Percentiles rank a stretch among this genome's conserved stretches.
Conservation (phyloP, 2,797 vertebrate genomes). For the Aeoliscus strigatus region DNA sequence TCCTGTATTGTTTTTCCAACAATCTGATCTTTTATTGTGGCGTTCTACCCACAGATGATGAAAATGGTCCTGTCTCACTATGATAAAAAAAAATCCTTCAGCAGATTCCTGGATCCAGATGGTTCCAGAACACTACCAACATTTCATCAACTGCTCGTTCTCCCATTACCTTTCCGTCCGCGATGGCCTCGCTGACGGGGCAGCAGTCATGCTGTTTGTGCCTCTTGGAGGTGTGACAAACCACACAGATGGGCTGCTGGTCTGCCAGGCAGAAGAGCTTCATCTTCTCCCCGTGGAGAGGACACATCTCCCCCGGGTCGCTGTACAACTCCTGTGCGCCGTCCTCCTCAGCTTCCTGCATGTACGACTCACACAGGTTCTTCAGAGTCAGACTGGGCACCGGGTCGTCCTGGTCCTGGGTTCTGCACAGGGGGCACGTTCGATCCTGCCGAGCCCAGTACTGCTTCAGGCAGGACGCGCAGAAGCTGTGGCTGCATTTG, state of each 20-base stretch:
- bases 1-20: too few species aligned
- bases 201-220: constrained; percentile 73
- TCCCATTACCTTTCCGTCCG: constrained; percentile 54
- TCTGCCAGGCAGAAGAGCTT: constrained; percentile 72
- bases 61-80: too few species aligned
- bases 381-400: constrained; percentile 68
- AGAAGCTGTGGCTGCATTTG: constrained; percentile 81
- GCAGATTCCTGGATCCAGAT: too few species aligned
- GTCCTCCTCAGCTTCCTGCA: constrained; percentile 32
- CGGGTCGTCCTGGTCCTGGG: constrained; percentile 51
- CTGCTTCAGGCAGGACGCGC: constrained; percentile 63
- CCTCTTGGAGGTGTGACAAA: constrained; percentile 71
- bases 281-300: constrained; percentile 63
- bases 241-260: constrained; percentile 69
- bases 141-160: too few species aligned
- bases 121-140: too few species aligned
- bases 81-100: too few species aligned
- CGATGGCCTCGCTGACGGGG: constrained; percentile 62
- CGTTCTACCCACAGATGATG: not conserved
- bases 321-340: constrained; percentile 21
- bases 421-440: constrained; percentile 67
- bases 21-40: not conserved
- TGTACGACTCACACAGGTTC: constrained; percentile 68
- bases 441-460: constrained; percentile 61
- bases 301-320: constrained; percentile 53